Evolutionary conservation across 2,113 vertebrate species (phyloP), one percentile per base, ranked within the genome.

Genomic region (Bucco capensis): DNA sequence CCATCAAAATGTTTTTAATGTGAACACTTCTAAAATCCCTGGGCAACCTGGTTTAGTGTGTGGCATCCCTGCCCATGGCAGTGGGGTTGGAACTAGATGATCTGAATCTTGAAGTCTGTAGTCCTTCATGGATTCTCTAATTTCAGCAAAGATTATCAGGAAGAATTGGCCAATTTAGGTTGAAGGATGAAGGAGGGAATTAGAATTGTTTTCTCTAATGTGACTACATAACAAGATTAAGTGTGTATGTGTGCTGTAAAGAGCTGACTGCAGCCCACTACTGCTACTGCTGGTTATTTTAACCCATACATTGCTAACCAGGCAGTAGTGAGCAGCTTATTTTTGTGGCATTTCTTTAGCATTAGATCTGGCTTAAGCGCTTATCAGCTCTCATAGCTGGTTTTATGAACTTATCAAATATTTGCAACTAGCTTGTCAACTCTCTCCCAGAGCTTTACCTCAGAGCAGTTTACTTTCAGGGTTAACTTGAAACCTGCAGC

Each of bases 191-290:
- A n/a, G 14, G 24, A 10, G 19, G 17, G 44, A 70, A 18, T 35
- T 31, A 46, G 23, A 77, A n/a, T 16, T 12, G 14, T 37, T 44
- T 37, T 37, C 24, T 44, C 28, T 19, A 31, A 50, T 12, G 7
- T 8, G 17, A 37, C 15, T 33, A 6, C 6, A 0, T 21, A 53
- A 19, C 23, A 40, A 50, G 28, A 15, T 30, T 14, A 14, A 14
- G 44, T 1, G 7, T 35, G 6, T 16, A 0, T 17, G 5, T 21
- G 60, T n/a, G 40, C 27, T 50, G 31, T 4, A 8, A 28, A n/a
- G 49, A 61, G 46, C 47, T 35, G 67, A 47, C 17, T 76, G 62
- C 62, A 50, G 33, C 38, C 47, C 10, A 0, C 28, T 37, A 7
- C 0, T n/a, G 10, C 47, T 6, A 6, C 18, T 23, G 28, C 47